phyloP scores from a whole-genome alignment of 2,888 invertebrate genomes.

The Pilophorus perplexus region DNA sequence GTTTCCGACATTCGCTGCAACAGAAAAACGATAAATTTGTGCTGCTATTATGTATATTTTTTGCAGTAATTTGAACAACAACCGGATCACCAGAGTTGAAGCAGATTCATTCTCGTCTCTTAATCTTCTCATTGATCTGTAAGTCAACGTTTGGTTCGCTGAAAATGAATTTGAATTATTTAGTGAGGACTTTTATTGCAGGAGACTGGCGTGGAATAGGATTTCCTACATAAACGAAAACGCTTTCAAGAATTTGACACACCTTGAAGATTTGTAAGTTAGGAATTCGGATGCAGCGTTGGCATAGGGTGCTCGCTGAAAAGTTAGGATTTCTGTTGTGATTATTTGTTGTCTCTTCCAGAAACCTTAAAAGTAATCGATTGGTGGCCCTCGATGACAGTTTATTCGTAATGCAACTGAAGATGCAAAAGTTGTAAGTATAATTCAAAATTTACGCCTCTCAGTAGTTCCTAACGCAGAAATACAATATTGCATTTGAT shows the following conservation, averaged over 20 bases:
- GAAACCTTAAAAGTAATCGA: conserved; percentile 31
- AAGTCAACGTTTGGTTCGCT: conserved; percentile 11
- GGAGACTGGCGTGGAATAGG: conserved; percentile 35
- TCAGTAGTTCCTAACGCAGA: no score
- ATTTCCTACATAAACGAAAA: conserved; percentile 53
- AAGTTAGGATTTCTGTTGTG: no score
- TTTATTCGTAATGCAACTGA: neutral
- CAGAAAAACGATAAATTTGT: neutral
- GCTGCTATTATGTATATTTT: conserved; percentile 20
- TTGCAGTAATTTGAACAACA: conserved; percentile 45
- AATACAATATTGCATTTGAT: no score
- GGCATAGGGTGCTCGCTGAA: no score
- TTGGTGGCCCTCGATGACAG: conserved; percentile 8
- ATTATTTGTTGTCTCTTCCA: neutral
- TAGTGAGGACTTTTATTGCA: conserved; percentile 21
- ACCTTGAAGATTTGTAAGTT: conserved; percentile 59
- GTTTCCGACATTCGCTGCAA: no score
- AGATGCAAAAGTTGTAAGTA: conserved; percentile 25
- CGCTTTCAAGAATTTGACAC: conserved; percentile 54
- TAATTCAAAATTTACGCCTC: no score
- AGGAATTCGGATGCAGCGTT: no score
- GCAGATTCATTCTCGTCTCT: conserved; percentile 40
- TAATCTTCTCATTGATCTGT: conserved; percentile 42
- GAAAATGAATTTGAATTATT: neutral
- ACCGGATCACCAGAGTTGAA: conserved; percentile 45